Evolutionary conservation across 2,888 invertebrate genomes (phyloP).

Genomic region (Trachelus tabidus): DNA sequence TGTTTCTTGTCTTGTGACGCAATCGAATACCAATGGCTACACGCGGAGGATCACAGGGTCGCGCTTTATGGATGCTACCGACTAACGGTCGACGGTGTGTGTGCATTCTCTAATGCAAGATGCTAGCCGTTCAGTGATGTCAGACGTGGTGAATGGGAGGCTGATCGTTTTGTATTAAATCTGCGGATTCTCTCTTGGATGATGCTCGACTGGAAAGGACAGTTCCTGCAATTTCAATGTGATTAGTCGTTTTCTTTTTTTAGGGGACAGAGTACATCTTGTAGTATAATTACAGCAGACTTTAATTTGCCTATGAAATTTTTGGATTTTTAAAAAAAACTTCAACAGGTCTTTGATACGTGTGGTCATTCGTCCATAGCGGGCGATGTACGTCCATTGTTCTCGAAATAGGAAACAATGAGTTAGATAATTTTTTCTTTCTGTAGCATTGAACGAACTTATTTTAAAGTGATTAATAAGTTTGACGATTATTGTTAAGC

Average conservation of each 20-base stretch:
- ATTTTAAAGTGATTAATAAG: neutral
- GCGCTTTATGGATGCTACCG: conserved; percentile 37
- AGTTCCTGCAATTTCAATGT: neutral
- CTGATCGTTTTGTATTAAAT: neutral
- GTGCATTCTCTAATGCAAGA: neutral
- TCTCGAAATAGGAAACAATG: neutral
- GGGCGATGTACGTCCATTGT: neutral
- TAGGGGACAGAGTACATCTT: neutral
- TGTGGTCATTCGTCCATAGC: neutral
- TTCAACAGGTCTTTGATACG: neutral
- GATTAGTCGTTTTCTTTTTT: neutral
- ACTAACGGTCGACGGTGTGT: conserved; percentile 34
- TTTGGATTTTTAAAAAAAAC: neutral
- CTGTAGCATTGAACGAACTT: neutral
- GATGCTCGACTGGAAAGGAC: neutral
- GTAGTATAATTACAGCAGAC: neutral
- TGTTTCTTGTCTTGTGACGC: conserved; percentile 31
- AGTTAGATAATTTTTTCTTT: neutral
- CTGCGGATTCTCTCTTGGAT: neutral
- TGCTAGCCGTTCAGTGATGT: neutral
- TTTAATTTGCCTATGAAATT: neutral
- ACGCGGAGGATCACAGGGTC: conserved; percentile 27
- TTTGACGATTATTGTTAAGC: neutral
- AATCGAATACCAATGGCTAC: conserved; percentile 36
- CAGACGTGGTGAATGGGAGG: neutral